Conservation (phyloP, 2,113 vertebrate genomes). For the Trichomycterus rosablanca region DNA sequence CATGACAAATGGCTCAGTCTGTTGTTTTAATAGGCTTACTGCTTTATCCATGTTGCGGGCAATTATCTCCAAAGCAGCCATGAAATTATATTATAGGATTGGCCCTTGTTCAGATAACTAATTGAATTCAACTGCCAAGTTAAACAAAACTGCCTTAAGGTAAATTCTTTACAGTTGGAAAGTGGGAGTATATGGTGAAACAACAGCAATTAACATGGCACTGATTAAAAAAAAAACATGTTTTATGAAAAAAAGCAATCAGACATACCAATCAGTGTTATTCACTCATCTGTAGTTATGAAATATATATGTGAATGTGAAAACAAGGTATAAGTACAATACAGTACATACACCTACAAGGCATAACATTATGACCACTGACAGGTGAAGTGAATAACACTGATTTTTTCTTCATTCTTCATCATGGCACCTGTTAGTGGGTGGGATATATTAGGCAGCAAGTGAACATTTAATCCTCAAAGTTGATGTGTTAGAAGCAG, state of each 20-base stretch:
- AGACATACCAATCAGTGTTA: conserved; percentile 12
- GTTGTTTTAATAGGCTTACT: conserved; percentile 33
- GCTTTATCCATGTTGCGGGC: conserved; percentile 27
- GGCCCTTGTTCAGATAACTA: conserved; percentile 35
- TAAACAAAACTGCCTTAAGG: conserved; percentile 28
- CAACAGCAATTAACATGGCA: neutral
- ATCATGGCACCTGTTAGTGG: too few relatives aligned
- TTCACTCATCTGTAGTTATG: conserved; percentile 21
- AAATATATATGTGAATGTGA: neutral
- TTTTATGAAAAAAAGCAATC: conserved; percentile 4
- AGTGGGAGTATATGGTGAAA: conserved; percentile 1
- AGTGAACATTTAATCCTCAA: too few relatives aligned
- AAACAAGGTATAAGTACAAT: too few relatives aligned
- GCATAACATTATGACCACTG: too few relatives aligned
- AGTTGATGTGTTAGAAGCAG: too few relatives aligned
- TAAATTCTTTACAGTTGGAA: conserved; percentile 8
- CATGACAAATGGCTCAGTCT: conserved; percentile 21
- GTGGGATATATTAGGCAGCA: too few relatives aligned
- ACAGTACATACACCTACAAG: too few relatives aligned
- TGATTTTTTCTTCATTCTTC: too few relatives aligned
- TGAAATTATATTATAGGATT: conserved; percentile 46
- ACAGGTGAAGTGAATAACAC: too few relatives aligned
- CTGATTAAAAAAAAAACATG: neutral
- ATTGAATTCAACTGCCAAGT: conserved; percentile 36
- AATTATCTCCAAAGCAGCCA: conserved; percentile 40